Evolutionary conservation across 2,888 invertebrate genomes (phyloP).

Genomic region (Amphimallon solstitiale): DNA sequence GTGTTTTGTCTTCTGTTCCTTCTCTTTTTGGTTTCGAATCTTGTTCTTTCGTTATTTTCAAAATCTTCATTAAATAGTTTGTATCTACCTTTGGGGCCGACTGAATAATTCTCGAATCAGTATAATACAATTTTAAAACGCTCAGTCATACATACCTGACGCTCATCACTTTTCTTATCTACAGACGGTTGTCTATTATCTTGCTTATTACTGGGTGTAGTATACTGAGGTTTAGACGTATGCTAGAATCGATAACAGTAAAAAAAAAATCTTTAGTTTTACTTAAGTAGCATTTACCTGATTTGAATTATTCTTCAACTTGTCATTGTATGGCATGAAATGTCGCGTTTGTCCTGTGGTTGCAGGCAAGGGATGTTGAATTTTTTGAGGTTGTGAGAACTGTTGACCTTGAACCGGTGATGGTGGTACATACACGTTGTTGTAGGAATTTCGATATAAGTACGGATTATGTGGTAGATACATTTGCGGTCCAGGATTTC

Average conservation of each 20-base stretch:
- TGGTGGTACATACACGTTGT: conserved; percentile 16
- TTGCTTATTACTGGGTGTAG: too few species aligned
- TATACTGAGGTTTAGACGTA: too few species aligned
- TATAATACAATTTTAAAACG: too few species aligned
- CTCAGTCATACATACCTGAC: too few species aligned
- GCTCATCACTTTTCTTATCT: too few species aligned
- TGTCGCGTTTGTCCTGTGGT: conserved; percentile 27
- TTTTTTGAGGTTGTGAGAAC: conserved; percentile 17
- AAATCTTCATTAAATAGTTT: conserved; percentile 52
- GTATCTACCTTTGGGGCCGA: conserved; percentile 50
- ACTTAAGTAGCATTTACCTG: neutral
- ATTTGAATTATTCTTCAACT: neutral
- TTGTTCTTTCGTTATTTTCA: conserved; percentile 49
- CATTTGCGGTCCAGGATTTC: conserved; percentile 16
- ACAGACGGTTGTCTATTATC: too few species aligned
- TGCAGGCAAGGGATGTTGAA: neutral
- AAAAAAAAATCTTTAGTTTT: too few species aligned
- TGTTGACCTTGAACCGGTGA: conserved; percentile 15
- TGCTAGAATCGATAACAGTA: too few species aligned
- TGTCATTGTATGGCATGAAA: conserved; percentile 25
- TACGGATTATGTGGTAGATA: conserved; percentile 15
- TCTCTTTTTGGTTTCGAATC: neutral
- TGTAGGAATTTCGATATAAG: conserved; percentile 11
- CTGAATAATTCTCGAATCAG: neutral
- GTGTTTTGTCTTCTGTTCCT: neutral